These are phyloP conservation scores for Drymodes brunneopygia DNA, from an alignment of 2,113 vertebrate genomes.

Conservation along the genomic window DNA sequence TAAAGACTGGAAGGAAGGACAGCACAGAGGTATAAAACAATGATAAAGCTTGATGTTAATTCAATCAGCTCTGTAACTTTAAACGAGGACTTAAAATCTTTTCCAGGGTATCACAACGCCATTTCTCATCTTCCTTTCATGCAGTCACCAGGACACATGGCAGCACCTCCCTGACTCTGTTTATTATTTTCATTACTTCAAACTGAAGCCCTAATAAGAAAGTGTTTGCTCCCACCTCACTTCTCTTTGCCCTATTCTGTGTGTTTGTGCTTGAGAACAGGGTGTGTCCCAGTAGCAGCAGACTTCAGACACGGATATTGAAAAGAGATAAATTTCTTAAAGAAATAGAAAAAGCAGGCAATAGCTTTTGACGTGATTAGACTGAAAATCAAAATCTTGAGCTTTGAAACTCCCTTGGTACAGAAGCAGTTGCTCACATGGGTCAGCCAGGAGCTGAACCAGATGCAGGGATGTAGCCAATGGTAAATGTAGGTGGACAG, in stretches of 20 bases:
- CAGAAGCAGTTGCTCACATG: not conserved
- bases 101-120: not conserved
- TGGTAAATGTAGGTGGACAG: not conserved
- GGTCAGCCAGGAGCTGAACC: not conserved
- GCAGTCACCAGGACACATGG: not conserved
- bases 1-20: not conserved
- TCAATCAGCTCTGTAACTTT: not conserved
- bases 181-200: conserved; percentile 2
- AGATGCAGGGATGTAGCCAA: not conserved
- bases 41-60: not conserved
- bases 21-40: not conserved
- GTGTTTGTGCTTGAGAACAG: not conserved
- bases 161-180: not conserved
- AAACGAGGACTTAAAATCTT: conserved; percentile 4
- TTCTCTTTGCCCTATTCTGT: not conserved
- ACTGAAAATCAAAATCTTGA: not conserved
- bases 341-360: not conserved
- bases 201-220: not conserved
- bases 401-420: not conserved
- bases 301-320: not conserved
- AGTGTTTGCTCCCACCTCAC: not conserved
- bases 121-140: not conserved
- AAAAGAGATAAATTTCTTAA: not conserved
- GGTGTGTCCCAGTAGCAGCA: not conserved
- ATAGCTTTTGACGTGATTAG: not conserved